A percentile compares a stretch with the other conserved stretches of the same genome.
Conservation (phyloP, 2,888 invertebrate species). For the Trichacis sp. region DNA sequence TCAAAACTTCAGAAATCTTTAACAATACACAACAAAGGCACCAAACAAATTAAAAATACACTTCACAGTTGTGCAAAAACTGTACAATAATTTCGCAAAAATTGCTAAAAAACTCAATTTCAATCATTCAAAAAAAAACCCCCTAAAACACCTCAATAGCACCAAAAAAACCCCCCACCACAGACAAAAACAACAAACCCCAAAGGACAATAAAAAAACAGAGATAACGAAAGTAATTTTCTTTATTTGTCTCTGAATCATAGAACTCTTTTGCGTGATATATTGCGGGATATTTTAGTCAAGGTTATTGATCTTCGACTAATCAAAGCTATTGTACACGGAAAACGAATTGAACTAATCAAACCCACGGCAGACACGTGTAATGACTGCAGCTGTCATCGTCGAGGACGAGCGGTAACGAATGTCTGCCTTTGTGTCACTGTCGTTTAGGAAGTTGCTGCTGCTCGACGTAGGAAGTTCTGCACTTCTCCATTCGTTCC, state of each 20-base stretch:
- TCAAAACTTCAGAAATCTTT: too few species aligned
- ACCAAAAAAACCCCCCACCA: too few species aligned
- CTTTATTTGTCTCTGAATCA: conserved; percentile 17
- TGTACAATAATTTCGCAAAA: too few species aligned
- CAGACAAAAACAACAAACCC: too few species aligned
- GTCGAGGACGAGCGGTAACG: conserved; percentile 63
- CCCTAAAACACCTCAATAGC: too few species aligned
- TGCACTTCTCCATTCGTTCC: conserved; percentile 43
- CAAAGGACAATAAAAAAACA: background rate
- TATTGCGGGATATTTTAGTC: conserved; percentile 34
- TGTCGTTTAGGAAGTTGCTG: conserved; percentile 53
- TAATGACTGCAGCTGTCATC: conserved; percentile 62
- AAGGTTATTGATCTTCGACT: conserved; percentile 29
- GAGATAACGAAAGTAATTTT: conserved; percentile 6
- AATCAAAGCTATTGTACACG: conserved; percentile 35
- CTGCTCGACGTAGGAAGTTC: conserved; percentile 50
- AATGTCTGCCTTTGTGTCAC: conserved; percentile 66
- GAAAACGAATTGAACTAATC: conserved; percentile 42
- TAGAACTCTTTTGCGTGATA: conserved; percentile 18
- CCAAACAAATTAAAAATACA: too few species aligned
- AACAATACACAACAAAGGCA: too few species aligned
- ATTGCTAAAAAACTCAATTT: too few species aligned
- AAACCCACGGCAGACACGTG: conserved; percentile 66
- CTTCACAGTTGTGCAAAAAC: too few species aligned
- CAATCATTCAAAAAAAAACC: too few species aligned